Evolutionary conservation across 2,888 invertebrate species (phyloP).

Genomic region (Standfussiana lucernea): DNA sequence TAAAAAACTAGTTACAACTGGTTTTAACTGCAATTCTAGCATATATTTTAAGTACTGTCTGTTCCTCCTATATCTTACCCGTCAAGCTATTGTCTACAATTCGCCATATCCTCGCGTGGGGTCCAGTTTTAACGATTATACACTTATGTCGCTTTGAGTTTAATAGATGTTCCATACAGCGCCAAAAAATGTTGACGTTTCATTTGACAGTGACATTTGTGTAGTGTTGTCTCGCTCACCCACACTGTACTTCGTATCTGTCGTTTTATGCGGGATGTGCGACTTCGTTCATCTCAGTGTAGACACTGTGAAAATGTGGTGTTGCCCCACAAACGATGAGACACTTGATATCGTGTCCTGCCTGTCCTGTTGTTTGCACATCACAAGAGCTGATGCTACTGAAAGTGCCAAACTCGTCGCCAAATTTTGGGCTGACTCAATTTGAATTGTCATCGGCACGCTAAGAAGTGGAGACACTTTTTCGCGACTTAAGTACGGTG

Average conservation of each 20-base stretch:
- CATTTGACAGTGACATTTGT: background rate
- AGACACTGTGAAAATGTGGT: too few species aligned
- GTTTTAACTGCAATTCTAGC: constrained; percentile 20
- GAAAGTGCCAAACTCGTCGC: too few species aligned
- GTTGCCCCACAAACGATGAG: too few species aligned
- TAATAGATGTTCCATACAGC: background rate
- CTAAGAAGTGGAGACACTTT: background rate
- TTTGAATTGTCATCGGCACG: too few species aligned
- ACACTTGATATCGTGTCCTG: too few species aligned
- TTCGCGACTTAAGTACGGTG: background rate
- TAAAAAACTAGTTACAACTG: constrained; percentile 14
- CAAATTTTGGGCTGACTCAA: too few species aligned
- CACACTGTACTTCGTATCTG: background rate
- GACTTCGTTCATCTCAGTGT: background rate
- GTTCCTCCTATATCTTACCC: background rate
- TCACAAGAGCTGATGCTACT: too few species aligned
- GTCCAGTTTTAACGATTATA: background rate
- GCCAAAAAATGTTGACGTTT: background rate
- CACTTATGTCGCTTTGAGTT: background rate
- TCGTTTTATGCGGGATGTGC: background rate
- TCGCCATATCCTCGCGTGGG: background rate
- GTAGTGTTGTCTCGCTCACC: background rate
- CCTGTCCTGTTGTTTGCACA: too few species aligned
- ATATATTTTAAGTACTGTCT: constrained; percentile 26
- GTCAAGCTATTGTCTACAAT: background rate